Conservation (phyloP, 2,797 vertebrate species). For the Tapirus indicus region DNA sequence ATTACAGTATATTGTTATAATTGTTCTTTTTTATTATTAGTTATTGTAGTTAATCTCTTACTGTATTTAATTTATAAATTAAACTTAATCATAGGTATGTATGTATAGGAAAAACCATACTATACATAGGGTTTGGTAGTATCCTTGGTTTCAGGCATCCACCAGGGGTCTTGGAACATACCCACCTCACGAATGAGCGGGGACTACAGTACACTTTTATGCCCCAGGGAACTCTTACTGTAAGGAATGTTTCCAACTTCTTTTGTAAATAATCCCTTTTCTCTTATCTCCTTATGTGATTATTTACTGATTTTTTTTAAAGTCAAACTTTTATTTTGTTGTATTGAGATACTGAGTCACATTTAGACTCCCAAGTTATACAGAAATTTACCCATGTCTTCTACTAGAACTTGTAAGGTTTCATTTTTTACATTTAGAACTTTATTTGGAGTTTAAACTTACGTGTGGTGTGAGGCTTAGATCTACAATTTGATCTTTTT, state of each 20-base stretch:
- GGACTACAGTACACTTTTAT: not conserved
- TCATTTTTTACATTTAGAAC: not conserved
- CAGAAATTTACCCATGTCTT: not conserved
- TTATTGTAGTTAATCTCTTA: no score
- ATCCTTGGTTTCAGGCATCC: no score
- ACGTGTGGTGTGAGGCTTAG: not conserved
- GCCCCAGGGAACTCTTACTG: not conserved
- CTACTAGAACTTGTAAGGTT: not conserved
- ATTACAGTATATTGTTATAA: no score
- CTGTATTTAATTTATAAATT: no score
- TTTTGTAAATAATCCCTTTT: not conserved
- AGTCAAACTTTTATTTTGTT: not conserved
- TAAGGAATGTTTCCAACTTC: not conserved
- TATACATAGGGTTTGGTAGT: no score
- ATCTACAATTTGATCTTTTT: not conserved
- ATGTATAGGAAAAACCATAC: no score
- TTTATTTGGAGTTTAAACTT: not conserved
- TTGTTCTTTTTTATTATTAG: no score
- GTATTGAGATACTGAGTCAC: not conserved
- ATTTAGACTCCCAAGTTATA: not conserved
- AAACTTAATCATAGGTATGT: no score
- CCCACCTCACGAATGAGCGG: no score
- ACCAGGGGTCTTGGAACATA: no score
- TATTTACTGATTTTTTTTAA: not conserved
- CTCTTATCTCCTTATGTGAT: not conserved